Base-by-base conservation (phyloP, 2,888 invertebrate genomes). In the Drosophila setosimentum region DNA sequence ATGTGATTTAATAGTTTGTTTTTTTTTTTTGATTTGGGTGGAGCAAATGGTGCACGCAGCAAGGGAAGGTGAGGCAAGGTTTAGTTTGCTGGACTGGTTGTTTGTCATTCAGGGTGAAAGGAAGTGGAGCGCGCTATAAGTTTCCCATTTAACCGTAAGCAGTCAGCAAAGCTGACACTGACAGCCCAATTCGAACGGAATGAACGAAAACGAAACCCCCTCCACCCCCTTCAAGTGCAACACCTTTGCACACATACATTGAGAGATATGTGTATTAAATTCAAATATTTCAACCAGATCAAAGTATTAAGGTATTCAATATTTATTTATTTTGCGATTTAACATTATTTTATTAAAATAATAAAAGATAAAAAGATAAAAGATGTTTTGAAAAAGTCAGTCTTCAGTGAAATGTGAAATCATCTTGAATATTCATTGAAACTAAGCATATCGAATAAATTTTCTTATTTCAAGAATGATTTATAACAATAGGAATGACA, bases 1-100 rank as follows among this genome's bases (percentile, higher is more conserved):
- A 86, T 87, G 85, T 87, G 87, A 87, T 87, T 87, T 87, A 87
- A 87, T 87, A 83, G 85, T 87, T 84, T 71, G 75, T 71, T 27
- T 40, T 49, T 5, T 18, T 54, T 10, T 10, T 21, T 21, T 2
- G 16, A 33, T 16, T 42, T 11, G 24, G 7, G 35, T 7, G 27
- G 24, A 6, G 13, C n/a, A 35, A 24, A 35, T 33, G 54, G 3
- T 24, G 40, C 4, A 13, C 8, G n/a, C 35, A 16, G 7, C 16
- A 18, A 10, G 53, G 7, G 16, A 21, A n/a, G 24, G n/a, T 1
- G 11, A 27, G 27, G 27, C 33, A 29, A 18, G 8, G 13, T 24
- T 33, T 16, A 21, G 10, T 35, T 21, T 24, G 24, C 18, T 76
- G 71, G 55, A 54, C 72, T 51, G 66, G 78, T 60, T 76, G 59